A percentile compares a stretch with the other conserved stretches of the same genome.
Evolutionary conservation across 1,140 invertebrate genomes (phyloP).

Genomic region (Leptinotarsa defecta): DNA sequence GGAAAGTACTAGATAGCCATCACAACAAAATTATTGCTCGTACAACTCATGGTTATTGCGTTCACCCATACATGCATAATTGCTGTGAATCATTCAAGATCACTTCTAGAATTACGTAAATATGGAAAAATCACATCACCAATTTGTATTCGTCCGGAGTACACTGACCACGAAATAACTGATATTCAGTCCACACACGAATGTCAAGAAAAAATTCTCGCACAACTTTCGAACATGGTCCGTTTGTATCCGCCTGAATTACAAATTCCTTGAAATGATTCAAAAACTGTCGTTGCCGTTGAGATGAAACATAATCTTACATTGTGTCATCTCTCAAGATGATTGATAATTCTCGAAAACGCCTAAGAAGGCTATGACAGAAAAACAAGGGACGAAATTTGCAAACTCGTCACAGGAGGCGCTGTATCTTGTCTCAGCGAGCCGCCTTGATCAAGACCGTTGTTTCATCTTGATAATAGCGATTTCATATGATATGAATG

Average conservation of each 20-base stretch:
- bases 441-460: not conserved
- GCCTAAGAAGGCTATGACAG: conserved; percentile 30
- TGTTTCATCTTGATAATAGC: conserved; percentile 42
- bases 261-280: conserved; percentile 15
- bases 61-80: not conserved
- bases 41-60: not conserved
- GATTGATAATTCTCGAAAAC: conserved; percentile 39
- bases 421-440: conserved; percentile 34
- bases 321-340: conserved; percentile 37
- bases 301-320: conserved; percentile 26
- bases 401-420: conserved; percentile 43
- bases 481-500: not conserved
- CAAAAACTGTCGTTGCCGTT: conserved; percentile 32
- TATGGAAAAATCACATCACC: conserved; percentile 1
- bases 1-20: no score
- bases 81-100: not conserved
- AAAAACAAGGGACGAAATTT: conserved; percentile 41
- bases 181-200: conserved; percentile 15
- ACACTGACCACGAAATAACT: conserved; percentile 12
- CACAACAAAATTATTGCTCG: no score
- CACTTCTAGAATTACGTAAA: conserved; percentile 2
- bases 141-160: conserved; percentile 12
- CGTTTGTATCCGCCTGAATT: conserved; percentile 25
- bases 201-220: conserved; percentile 21
- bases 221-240: conserved; percentile 11